A percentile compares a stretch with the other conserved stretches of the same genome.
Evolutionary conservation across 2,797 vertebrate species (phyloP).

Genomic region (Austrolebias charrua): DNA sequence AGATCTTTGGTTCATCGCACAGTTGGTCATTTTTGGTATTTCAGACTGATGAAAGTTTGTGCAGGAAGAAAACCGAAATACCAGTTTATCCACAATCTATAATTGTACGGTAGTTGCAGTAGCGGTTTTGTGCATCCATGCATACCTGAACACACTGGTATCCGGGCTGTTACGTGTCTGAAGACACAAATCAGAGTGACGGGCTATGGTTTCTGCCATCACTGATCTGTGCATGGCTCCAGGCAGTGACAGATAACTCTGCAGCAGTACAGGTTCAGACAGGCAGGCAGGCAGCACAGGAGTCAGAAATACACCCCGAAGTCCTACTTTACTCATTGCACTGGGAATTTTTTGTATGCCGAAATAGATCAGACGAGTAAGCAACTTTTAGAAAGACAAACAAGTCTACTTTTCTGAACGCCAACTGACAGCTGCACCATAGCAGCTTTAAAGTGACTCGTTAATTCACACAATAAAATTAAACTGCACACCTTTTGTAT

Average conservation of each 20-base stretch:
- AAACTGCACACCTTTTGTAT: background rate
- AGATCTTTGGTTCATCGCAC: background rate
- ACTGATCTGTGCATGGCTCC: slow-evolving; percentile 33
- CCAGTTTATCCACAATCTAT: slow-evolving; percentile 7
- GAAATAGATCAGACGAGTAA: background rate
- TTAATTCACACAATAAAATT: background rate
- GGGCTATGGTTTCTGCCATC: slow-evolving; percentile 30
- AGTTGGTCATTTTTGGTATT: slow-evolving; percentile 5
- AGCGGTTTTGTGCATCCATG: slow-evolving; percentile 1
- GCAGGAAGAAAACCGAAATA: slow-evolving; percentile 5
- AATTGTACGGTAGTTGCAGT: slow-evolving; percentile 13
- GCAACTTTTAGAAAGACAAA: background rate
- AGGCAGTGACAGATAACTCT: slow-evolving; percentile 28
- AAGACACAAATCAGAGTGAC: slow-evolving; percentile 30
- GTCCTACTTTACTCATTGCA: slow-evolving; percentile 12
- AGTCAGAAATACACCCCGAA: slow-evolving; percentile 9
- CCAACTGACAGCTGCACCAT: background rate
- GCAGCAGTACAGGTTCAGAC: slow-evolving; percentile 43
- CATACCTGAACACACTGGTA: slow-evolving; percentile 18
- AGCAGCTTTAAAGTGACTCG: background rate
- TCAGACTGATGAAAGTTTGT: background rate
- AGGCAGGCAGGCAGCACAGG: slow-evolving; percentile 18
- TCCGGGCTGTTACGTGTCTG: slow-evolving; percentile 21
- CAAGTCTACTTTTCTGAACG: slow-evolving; percentile 1
- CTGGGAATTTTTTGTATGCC: background rate